phyloP scores from a whole-genome alignment of 2,797 vertebrate species.

The Hozukius guyotensis region DNA sequence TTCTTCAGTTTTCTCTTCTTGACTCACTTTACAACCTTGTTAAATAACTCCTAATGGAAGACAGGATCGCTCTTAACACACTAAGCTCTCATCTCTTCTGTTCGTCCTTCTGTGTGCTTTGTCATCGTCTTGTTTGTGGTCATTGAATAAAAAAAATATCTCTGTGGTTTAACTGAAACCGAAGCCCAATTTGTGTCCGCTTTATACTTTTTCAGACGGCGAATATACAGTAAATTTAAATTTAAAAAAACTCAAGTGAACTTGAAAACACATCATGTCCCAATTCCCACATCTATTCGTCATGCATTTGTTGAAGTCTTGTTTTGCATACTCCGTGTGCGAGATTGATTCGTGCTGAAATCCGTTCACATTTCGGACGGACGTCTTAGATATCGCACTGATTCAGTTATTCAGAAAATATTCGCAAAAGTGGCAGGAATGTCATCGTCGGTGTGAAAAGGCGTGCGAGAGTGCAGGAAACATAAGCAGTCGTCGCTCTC shows the following conservation, averaged over 20 bases:
- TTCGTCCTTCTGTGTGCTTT: constrained; percentile 35
- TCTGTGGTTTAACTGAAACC: constrained; percentile 34
- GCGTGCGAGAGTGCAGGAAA: constrained; percentile 31
- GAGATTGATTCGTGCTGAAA: constrained; percentile 20
- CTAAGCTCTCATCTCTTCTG: constrained; percentile 23
- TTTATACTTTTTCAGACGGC: constrained; percentile 8
- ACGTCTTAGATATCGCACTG: neutral
- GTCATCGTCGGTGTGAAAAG: constrained; percentile 30
- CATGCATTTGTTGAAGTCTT: constrained; percentile 29
- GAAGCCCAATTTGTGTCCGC: constrained; percentile 11
- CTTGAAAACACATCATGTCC: constrained; percentile 8
- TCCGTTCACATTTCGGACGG: neutral
- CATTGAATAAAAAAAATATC: constrained; percentile 6
- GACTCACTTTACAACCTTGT: constrained; percentile 67
- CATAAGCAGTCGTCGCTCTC: constrained; percentile 44
- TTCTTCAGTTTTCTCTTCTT: constrained; percentile 49
- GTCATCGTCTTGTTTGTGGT: constrained; percentile 45
- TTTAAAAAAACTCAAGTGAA: constrained; percentile 9
- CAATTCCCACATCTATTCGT: constrained; percentile 34
- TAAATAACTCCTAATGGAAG: constrained; percentile 72
- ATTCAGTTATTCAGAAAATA: neutral
- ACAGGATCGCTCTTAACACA: constrained; percentile 39
- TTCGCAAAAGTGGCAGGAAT: constrained; percentile 8
- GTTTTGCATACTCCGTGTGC: neutral
- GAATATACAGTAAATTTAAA: constrained; percentile 14